Evolutionary conservation across 2,113 vertebrate genomes (phyloP), one percentile per base, ranked within the genome.

Genomic region (Pantherophis guttatus): DNA sequence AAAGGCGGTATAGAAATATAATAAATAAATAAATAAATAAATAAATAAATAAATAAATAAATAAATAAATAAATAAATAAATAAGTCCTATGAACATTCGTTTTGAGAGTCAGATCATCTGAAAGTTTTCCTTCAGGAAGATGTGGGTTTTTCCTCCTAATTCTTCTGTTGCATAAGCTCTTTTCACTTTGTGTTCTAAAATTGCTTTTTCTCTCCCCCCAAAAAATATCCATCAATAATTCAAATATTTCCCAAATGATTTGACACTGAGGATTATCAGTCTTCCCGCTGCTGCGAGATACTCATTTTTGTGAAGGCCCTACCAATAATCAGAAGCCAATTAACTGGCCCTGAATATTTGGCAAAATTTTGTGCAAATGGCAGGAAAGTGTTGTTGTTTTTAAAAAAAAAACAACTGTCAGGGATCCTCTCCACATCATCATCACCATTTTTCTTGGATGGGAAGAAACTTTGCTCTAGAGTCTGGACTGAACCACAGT

Each of bases 401-500:
- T 75, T 86, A 89, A 86, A 88, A 90, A 86, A 88, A 33, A 91
- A 75, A 8, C 17, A 23, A 62, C 39, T 93, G 33, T 3, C 39
- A 89, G 11, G 1, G 95, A 93, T 3, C 48, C 90, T 55, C 48
- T 24, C 24, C 23, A 24, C 8, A 59, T 23, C 23, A 59, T 9
- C 5, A 19, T 21, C 1, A 7, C 26, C 54, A 21, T 39, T 91
- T 94, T 95, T 53, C 85, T 95, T 95, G 21, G 59, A 44, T 23
- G 9, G 4, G 13, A 85, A 24, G n/a, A 48, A 95, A 33, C 89
- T 58, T 53, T 8, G 89, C 90, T 96, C 24, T 70, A 90, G 88
- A 11, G 89, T 96, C 24, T 70, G 90, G 89, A 13, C 87, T 90
- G 93, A 90, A n/a, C 33, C 93, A 89, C 93, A 86, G 57, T 94